These are phyloP conservation scores for Halichoerus grypus DNA, from an alignment of 2,113 vertebrate species.

Conservation along the genomic window DNA sequence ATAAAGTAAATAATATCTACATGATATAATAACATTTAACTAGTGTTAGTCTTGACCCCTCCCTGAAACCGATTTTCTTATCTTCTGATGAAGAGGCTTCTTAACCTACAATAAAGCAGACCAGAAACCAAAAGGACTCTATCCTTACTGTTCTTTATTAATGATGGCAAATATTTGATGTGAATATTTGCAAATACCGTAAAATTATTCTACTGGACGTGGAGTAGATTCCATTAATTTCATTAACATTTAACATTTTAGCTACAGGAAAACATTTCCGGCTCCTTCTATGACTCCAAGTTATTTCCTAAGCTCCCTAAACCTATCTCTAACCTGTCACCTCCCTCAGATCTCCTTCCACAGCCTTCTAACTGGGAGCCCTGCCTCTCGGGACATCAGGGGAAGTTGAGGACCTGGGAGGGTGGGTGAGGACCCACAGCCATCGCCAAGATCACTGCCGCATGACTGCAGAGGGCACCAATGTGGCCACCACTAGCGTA, in stretches of 20 bases:
- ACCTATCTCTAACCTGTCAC: not conserved
- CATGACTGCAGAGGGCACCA: not conserved
- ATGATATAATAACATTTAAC: not conserved
- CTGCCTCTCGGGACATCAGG: not conserved
- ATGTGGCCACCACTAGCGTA: not conserved
- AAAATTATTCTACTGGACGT: slow-evolving; percentile 5
- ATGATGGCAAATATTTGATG: not conserved
- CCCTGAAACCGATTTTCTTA: not conserved
- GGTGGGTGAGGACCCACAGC: not conserved
- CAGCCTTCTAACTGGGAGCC: not conserved
- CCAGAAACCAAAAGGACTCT: not conserved
- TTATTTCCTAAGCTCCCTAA: not conserved
- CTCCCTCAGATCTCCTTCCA: not conserved
- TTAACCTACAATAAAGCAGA: not conserved
- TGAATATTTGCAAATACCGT: not conserved
- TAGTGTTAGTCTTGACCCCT: not conserved
- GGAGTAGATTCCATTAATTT: not conserved
- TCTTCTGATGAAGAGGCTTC: slow-evolving; percentile 8
- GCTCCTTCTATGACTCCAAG: not conserved
- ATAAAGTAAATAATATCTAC: not conserved
- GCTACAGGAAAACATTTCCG: not conserved
- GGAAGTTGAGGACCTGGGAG: not conserved
- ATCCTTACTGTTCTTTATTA: not conserved
- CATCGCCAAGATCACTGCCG: not conserved
- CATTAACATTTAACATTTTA: not conserved